Conservation (phyloP, 2,888 invertebrate genomes). For the Yponomeuta plumbellus region DNA sequence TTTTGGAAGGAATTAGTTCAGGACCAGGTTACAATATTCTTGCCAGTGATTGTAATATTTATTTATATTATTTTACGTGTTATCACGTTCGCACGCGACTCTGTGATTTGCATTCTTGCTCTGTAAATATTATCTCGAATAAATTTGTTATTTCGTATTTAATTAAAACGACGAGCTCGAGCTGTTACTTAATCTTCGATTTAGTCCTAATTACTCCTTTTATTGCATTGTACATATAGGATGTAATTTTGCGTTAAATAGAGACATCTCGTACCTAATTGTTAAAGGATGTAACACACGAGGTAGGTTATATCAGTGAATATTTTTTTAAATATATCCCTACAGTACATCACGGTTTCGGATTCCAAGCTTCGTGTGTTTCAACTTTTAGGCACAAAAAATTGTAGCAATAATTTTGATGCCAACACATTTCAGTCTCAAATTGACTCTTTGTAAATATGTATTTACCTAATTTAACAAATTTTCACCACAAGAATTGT, state of each 20-base stretch:
- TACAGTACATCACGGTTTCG: not conserved
- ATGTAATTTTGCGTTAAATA: constrained; percentile 60
- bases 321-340: not conserved
- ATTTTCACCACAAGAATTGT: constrained; percentile 44
- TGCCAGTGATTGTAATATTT: constrained; percentile 48
- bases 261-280: constrained; percentile 66
- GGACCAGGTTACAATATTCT: constrained; percentile 32
- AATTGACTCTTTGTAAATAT: constrained; percentile 59
- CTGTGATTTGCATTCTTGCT: constrained; percentile 70
- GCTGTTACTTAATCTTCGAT: constrained; percentile 48
- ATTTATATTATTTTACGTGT: constrained; percentile 25
- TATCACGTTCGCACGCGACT: constrained; percentile 45
- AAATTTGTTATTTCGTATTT: constrained; percentile 71
- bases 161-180: constrained; percentile 52
- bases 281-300: not conserved
- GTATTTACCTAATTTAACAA: constrained; percentile 31
- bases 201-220: constrained; percentile 51
- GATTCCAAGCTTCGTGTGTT: not conserved
- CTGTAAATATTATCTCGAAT: constrained; percentile 69
- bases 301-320: not conserved
- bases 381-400: constrained; percentile 50
- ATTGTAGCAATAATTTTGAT: constrained; percentile 71
- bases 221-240: constrained; percentile 70
- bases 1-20: not conserved
- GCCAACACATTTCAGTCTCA: constrained; percentile 63